A percentile compares a stretch with the other conserved stretches of the same genome.
phyloP scores from a whole-genome alignment of 2,888 invertebrate species.

The Drosophila mimetica region DNA sequence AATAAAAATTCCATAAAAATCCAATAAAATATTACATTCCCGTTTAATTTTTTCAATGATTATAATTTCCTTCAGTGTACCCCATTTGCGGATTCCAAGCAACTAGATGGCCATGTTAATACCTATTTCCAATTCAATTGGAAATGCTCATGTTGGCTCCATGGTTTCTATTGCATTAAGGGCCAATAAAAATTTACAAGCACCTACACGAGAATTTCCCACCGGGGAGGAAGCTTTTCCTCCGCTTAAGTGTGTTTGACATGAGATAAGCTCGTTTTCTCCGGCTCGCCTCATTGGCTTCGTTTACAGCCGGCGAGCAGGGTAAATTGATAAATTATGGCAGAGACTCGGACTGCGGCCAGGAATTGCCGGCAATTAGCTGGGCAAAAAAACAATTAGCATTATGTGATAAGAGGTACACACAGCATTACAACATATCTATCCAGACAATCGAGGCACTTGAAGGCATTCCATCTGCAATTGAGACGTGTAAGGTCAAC shows the following conservation, averaged over 20 bases:
- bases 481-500: slow-evolving; percentile 53
- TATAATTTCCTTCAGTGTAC: background rate
- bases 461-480: slow-evolving; percentile 40
- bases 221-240: slow-evolving; percentile 25
- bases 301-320: slow-evolving; percentile 35
- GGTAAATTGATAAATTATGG: slow-evolving; percentile 78
- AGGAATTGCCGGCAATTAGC: slow-evolving; percentile 73
- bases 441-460: slow-evolving; percentile 24
- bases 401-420: slow-evolving; percentile 65
- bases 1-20: too few relatives aligned
- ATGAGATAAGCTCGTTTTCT: slow-evolving; percentile 68
- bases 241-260: slow-evolving; percentile 70
- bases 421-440: slow-evolving; percentile 53
- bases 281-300: slow-evolving; percentile 67
- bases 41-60: background rate
- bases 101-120: slow-evolving; percentile 50
- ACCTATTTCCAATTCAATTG: slow-evolving; percentile 70
- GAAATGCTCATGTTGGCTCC: slow-evolving; percentile 34
- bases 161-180: slow-evolving; percentile 65
- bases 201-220: slow-evolving; percentile 33
- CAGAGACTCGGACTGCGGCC: slow-evolving; percentile 2
- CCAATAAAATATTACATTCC: too few relatives aligned
- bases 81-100: slow-evolving; percentile 1
- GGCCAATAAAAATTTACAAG: slow-evolving; percentile 64
- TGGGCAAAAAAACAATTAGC: slow-evolving; percentile 68